These are phyloP conservation scores for Rhinoraja longicauda DNA, from an alignment of 2,797 vertebrate genomes.

Conservation along the genomic window DNA sequence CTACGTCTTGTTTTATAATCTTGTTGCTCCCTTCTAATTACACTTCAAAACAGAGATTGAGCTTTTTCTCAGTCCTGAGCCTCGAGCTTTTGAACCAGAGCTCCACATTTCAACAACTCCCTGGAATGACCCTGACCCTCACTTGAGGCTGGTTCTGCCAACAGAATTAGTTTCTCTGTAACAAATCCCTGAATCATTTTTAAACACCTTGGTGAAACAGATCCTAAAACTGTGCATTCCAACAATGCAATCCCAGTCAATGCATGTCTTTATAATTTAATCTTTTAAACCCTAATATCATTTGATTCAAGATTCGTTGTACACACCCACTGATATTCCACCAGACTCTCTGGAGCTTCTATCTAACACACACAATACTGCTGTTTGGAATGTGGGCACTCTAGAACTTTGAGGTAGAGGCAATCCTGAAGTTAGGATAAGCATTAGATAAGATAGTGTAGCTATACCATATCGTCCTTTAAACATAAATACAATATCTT, in stretches of 20 bases:
- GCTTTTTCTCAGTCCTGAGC: not conserved
- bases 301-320: not conserved
- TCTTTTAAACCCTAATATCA: not conserved
- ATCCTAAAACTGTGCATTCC: not conserved
- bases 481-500: not conserved
- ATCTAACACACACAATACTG: not conserved
- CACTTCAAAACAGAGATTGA: not conserved
- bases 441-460: not conserved
- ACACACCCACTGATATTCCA: not conserved
- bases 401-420: not conserved
- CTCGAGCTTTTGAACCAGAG: not conserved
- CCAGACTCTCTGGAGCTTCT: too few relatives aligned
- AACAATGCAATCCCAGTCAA: not conserved
- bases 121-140: not conserved
- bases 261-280: not conserved
- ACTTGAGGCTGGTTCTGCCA: not conserved
- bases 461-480: not conserved
- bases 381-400: not conserved
- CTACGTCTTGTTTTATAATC: not conserved
- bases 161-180: not conserved
- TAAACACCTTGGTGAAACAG: not conserved
- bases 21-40: too few relatives aligned
- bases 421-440: not conserved
- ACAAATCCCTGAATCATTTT: not conserved
- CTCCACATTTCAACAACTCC: not conserved